Conservation (phyloP, 2,888 invertebrate genomes). For the Dusona sp. region DNA sequence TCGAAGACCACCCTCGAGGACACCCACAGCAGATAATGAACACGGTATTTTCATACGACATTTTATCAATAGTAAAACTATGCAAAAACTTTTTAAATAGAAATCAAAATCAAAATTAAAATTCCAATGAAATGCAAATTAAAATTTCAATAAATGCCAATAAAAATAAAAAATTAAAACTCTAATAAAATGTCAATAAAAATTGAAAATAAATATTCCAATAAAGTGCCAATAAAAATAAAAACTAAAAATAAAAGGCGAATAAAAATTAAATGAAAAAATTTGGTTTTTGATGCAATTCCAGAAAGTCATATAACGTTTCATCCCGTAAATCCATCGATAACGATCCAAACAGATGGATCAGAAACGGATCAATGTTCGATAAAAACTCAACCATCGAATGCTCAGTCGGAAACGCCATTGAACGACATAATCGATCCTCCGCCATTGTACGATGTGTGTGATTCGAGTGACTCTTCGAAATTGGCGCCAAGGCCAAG, state of each 20-base stretch:
- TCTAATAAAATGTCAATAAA: neutral
- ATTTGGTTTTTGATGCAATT: neutral
- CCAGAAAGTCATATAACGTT: constrained; percentile 61
- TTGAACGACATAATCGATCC: constrained; percentile 81
- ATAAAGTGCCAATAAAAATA: neutral
- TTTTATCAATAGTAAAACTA: neutral
- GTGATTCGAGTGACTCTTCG: constrained; percentile 78
- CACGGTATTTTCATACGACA: constrained; percentile 73
- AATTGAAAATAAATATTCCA: neutral
- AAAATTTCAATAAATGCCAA: neutral
- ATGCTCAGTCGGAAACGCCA: constrained; percentile 78
- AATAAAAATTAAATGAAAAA: neutral
- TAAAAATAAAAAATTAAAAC: neutral
- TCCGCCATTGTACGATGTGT: constrained; percentile 80
- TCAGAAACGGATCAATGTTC: constrained; percentile 83
- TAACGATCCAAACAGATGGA: constrained; percentile 77
- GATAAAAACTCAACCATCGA: constrained; percentile 81
- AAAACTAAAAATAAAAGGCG: no score
- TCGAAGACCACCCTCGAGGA: constrained; percentile 87
- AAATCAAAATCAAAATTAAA: no score
- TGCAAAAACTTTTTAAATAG: no score
- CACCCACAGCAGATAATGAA: constrained; percentile 82
- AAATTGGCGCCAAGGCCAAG: constrained; percentile 86
- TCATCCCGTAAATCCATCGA: constrained; percentile 72
- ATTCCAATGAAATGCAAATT: constrained; percentile 13